phyloP scores from a whole-genome alignment of 37 sponge, comb jelly and placozoan genomes.

The Cliona cf. orientalis region DNA sequence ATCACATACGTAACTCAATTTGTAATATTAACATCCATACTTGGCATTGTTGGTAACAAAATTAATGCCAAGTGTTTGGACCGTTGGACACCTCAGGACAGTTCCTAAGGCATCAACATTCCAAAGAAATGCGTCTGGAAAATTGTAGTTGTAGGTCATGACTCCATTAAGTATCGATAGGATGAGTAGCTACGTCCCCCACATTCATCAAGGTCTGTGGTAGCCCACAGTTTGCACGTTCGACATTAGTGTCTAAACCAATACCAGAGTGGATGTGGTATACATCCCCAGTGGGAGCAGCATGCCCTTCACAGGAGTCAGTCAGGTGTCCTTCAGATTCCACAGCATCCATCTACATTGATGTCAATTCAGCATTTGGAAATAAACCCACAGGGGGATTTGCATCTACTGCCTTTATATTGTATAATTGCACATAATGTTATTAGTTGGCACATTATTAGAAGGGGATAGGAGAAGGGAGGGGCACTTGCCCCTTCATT shows the following conservation, averaged over 20 bases:
- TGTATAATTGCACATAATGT: too few species aligned
- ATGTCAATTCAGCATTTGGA: conserved; percentile 43
- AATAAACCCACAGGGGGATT: conserved; percentile 70
- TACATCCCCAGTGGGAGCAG: conserved; percentile 29
- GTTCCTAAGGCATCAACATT: conserved; percentile 67
- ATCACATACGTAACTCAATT: too few species aligned
- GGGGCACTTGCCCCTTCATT: too few species aligned
- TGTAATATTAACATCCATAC: too few species aligned
- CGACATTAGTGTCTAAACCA: conserved; percentile 11
- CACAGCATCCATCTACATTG: conserved; percentile 71
- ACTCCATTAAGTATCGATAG: conserved; percentile 59
- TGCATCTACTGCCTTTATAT: too few species aligned
- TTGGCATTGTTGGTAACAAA: too few species aligned
- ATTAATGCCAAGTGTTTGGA: too few species aligned
- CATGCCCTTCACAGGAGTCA: conserved; percentile 70
- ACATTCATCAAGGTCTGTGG: conserved; percentile 65
- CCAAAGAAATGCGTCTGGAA: conserved; percentile 66
- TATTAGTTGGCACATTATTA: too few species aligned
- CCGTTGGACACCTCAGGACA: conserved; percentile 65
- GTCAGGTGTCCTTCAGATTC: conserved; percentile 68
- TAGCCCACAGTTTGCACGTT: conserved; percentile 35
- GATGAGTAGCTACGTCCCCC: conserved; percentile 72
- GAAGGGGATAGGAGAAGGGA: too few species aligned
- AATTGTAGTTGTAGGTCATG: conserved; percentile 58
- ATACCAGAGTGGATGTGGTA: conserved; percentile 64